A percentile compares a stretch with the other conserved stretches of the same genome.
These are phyloP conservation scores for Drosophila orosa DNA, from an alignment of 1,140 invertebrate species.

Conservation along the genomic window DNA sequence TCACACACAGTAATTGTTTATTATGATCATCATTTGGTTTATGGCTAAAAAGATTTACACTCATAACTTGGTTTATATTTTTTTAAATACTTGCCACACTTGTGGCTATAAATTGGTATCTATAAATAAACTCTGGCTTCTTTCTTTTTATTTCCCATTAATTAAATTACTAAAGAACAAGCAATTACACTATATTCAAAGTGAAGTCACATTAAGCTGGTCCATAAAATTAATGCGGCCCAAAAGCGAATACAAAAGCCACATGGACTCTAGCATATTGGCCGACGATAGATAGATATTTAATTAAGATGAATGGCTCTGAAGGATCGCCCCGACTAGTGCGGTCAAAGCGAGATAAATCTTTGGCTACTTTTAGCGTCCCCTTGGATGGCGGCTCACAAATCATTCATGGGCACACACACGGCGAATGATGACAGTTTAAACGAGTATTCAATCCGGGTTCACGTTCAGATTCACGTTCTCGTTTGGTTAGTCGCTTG, in stretches of 20 bases:
- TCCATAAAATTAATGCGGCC: constrained; percentile 7
- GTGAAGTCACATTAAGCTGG: constrained; percentile 2
- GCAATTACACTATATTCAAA: constrained; percentile 1
- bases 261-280: not conserved
- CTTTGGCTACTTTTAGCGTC: constrained; percentile 20
- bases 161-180: not conserved
- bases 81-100: not conserved
- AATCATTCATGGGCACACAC: constrained; percentile 45
- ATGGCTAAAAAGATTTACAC: constrained; percentile 1
- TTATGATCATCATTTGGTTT: constrained; percentile 2
- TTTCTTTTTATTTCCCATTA: not conserved
- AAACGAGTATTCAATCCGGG: constrained; percentile 48
- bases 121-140: not conserved
- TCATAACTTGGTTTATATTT: not conserved
- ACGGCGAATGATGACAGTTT: constrained; percentile 51
- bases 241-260: constrained; percentile 5
- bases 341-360: constrained; percentile 42
- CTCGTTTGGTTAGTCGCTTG: constrained; percentile 36
- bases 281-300: constrained; percentile 29
- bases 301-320: constrained; percentile 42
- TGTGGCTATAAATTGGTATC: not conserved
- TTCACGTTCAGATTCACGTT: constrained; percentile 7
- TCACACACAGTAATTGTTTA: not conserved
- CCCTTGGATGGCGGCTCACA: constrained; percentile 9
- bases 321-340: constrained; percentile 17